Evolutionary conservation across 2,888 invertebrate species (phyloP), one percentile per base, ranked within the genome.

Genomic region (Hanleya hanleyi): DNA sequence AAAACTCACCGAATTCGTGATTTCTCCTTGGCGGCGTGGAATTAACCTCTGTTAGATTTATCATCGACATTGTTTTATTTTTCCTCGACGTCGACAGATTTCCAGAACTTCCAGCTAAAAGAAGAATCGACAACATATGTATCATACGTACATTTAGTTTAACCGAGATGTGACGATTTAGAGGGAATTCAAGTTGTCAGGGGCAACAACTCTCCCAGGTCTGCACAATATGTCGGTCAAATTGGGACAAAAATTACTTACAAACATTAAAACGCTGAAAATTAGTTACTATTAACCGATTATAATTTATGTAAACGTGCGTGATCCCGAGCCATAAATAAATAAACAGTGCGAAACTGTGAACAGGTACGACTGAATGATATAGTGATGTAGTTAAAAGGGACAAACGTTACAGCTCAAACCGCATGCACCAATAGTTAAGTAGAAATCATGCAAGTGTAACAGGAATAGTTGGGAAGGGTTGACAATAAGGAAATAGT

Each of bases 21-120:
- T 84, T 82, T 81, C 83, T 82, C 71, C 81, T 76, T 69, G 84
- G 78, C 57, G 80, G 76, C 70, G 73, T 70, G 65, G 73, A 73
- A 57, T 77, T 73, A 61, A 77, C 79, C 68, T 79, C 79, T 26
- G 85, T 81, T 26, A 87, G 78, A 78, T 87, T 87, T 47, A 85
- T 82, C 87, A 87, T 86, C 36, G 87, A 87, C 7, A 85, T 83
- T 75, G 84, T 81, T 65, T 83, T 81, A 76, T 84, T 84, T 67
- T 84, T 79, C 38, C 85, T 81, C 73, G 86, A 81, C 29, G 85
- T 83, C 6, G 82, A 79, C 64, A 64, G 64, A 64, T 86, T 85
- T n/a, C 83, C 84, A 26, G 82, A 84, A 81, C 87, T 87, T 69
- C 87, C 86, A 70, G 85, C 84, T 86, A 82, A 67, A 82, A 81